Percentiles rank a stretch among this genome's conserved stretches.
These are phyloP conservation scores for Alosa sapidissima DNA, from an alignment of 2,797 vertebrate species.

Conservation along the genomic window DNA sequence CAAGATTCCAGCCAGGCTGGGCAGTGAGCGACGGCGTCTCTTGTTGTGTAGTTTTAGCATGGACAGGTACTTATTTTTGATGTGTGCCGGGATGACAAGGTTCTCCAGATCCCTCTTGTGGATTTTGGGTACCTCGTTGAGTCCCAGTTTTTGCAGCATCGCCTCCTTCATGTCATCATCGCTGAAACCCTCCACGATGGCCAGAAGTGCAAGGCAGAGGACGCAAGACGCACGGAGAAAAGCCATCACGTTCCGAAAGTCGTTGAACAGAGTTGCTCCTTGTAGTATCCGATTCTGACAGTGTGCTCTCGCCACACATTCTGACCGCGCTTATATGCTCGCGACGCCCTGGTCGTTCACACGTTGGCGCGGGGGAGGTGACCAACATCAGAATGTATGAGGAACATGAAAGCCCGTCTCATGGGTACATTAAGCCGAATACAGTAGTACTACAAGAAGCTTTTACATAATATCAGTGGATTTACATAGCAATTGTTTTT, in stretches of 20 bases:
- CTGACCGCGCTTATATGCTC: conserved; percentile 68
- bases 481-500: neutral
- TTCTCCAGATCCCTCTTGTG: conserved; percentile 82
- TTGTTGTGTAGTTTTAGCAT: conserved; percentile 79
- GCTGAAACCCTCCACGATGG: conserved; percentile 65
- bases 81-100: conserved; percentile 79
- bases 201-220: conserved; percentile 60
- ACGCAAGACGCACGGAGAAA: conserved; percentile 60
- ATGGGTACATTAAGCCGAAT: conserved; percentile 74
- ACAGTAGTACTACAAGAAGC: conserved; percentile 71
- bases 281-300: conserved; percentile 48
- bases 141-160: conserved; percentile 80
- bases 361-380: conserved; percentile 71
- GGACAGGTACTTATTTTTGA: conserved; percentile 81
- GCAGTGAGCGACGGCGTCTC: conserved; percentile 76
- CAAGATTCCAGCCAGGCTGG: conserved; percentile 86
- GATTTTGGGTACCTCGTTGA: conserved; percentile 76
- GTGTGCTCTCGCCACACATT: conserved; percentile 55
- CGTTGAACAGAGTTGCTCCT: neutral
- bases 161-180: conserved; percentile 78
- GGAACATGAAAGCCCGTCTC: conserved; percentile 73
- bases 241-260: conserved; percentile 60
- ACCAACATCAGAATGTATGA: conserved; percentile 75
- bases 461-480: neutral
- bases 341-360: conserved; percentile 70